Conservation (phyloP, 2,113 vertebrate species). For the Isurus oxyrinchus region DNA sequence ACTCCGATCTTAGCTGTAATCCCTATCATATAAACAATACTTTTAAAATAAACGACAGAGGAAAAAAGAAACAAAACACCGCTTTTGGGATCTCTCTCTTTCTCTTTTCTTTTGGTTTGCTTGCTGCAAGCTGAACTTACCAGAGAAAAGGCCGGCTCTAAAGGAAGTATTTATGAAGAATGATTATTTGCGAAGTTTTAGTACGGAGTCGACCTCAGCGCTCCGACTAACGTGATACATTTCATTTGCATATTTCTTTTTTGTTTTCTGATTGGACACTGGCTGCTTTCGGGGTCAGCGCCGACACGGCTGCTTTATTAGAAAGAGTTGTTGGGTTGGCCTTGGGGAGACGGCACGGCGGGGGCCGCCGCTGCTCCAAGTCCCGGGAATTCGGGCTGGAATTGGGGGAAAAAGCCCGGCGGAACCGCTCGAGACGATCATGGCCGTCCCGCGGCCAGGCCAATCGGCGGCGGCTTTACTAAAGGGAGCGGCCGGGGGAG, state of each 20-base stretch:
- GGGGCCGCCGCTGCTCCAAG: neutral
- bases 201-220: constrained; percentile 35
- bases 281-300: constrained; percentile 31
- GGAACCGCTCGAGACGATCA: constrained; percentile 38
- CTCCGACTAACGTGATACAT: constrained; percentile 36
- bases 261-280: constrained; percentile 35
- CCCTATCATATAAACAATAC: neutral
- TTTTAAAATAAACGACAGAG: neutral
- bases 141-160: constrained; percentile 35
- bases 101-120: neutral
- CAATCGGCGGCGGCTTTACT: constrained; percentile 37
- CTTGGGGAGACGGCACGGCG: neutral
- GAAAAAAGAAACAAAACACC: neutral
- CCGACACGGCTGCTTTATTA: constrained; percentile 34
- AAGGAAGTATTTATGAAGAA: constrained; percentile 36
- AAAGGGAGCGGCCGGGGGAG: constrained; percentile 35
- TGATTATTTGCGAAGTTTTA: constrained; percentile 36
- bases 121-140: constrained; percentile 33
- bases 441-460: constrained; percentile 41
- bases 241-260: constrained; percentile 36
- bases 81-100: neutral
- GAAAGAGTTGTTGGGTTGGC: constrained; percentile 5
- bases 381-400: neutral
- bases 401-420: constrained; percentile 17
- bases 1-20: neutral